These are phyloP conservation scores for Pseudanteris insignis DNA, from an alignment of 2,888 invertebrate genomes.

Conservation along the genomic window DNA sequence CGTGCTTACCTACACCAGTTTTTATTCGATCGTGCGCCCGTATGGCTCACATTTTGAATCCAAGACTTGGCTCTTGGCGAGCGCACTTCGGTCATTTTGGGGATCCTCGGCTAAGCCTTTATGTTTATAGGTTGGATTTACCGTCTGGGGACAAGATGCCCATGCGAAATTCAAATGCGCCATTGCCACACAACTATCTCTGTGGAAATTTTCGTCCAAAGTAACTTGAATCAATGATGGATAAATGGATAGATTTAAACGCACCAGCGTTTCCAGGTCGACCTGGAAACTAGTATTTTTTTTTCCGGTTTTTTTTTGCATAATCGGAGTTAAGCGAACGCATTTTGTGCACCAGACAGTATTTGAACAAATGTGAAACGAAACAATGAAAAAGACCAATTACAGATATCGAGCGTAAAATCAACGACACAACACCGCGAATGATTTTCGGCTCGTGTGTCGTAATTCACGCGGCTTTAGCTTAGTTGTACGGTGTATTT, in stretches of 20 bases:
- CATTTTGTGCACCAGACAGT: no score
- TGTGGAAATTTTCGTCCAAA: constrained; percentile 15
- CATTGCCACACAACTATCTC: constrained; percentile 9
- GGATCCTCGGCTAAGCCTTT: constrained; percentile 56
- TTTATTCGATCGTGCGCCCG: constrained; percentile 49
- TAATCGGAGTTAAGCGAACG: background rate
- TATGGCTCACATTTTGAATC: constrained; percentile 61
- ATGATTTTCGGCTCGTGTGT: constrained; percentile 36
- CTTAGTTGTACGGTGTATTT: constrained; percentile 49
- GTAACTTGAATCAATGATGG: constrained; percentile 27
- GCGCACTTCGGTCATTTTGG: constrained; percentile 58
- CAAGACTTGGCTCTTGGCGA: constrained; percentile 55
- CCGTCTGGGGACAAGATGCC: constrained; percentile 29
- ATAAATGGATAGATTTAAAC: constrained; percentile 29
- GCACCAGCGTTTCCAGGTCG: background rate
- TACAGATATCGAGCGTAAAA: constrained; percentile 30
- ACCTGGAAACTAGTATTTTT: no score
- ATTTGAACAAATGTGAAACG: constrained; percentile 14
- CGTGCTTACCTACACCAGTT: constrained; percentile 4
- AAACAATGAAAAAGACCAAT: constrained; percentile 35
- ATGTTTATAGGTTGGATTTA: constrained; percentile 61
- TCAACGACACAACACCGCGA: constrained; percentile 29
- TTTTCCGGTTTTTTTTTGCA: no score
- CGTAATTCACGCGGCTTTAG: constrained; percentile 43
- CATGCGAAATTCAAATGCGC: constrained; percentile 20